phyloP scores from a whole-genome alignment of 2,888 invertebrate species.

The Eupithecia centaureata region DNA sequence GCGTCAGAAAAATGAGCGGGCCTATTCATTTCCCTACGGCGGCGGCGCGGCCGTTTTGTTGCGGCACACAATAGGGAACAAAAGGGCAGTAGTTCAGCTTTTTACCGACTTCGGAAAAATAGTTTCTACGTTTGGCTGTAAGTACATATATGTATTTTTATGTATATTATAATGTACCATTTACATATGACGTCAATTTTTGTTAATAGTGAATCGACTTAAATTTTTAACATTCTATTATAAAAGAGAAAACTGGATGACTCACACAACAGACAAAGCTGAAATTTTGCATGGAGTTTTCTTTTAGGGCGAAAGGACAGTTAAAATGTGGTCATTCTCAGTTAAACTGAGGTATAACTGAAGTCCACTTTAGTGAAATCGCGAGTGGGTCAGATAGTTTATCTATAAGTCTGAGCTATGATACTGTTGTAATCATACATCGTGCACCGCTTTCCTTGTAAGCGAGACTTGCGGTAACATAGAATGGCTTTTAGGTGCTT shows the following conservation, averaged over 20 bases:
- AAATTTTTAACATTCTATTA: too few species aligned
- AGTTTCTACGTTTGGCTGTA: neutral
- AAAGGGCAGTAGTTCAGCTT: slow-evolving; percentile 10
- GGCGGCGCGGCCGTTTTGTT: slow-evolving; percentile 7
- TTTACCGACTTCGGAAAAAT: neutral
- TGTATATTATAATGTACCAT: too few species aligned
- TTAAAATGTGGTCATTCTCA: neutral
- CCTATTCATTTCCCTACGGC: slow-evolving; percentile 47
- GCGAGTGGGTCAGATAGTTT: too few species aligned
- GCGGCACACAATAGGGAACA: slow-evolving; percentile 2
- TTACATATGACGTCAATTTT: too few species aligned
- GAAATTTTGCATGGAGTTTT: too few species aligned
- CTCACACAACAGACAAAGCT: too few species aligned
- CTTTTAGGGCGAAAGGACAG: too few species aligned
- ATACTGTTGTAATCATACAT: slow-evolving; percentile 34
- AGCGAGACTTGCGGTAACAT: slow-evolving; percentile 60
- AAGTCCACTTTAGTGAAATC: neutral
- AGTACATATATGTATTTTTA: too few species aligned
- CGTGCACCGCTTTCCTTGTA: slow-evolving; percentile 45
- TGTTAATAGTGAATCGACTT: too few species aligned
- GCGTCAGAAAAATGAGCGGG: slow-evolving; percentile 43
- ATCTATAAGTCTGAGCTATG: too few species aligned
- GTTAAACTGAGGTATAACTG: neutral
- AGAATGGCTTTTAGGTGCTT: slow-evolving; percentile 80
- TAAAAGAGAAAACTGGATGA: too few species aligned